phyloP scores from a whole-genome alignment of 2,888 invertebrate genomes.

The Acleris laterana region DNA sequence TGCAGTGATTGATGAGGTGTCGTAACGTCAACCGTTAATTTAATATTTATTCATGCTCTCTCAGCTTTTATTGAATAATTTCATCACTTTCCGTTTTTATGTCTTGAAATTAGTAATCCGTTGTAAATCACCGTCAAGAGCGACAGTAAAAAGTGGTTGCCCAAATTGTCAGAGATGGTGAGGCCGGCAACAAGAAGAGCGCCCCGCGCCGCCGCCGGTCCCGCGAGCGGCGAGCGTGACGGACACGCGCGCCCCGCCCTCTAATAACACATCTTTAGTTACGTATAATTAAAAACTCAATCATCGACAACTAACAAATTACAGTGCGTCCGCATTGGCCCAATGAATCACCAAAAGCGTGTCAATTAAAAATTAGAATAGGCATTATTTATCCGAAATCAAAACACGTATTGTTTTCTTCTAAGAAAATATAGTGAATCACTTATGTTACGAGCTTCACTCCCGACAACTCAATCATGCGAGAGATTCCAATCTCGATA shows the following conservation, averaged over 20 bases:
- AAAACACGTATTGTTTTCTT: constrained; percentile 61
- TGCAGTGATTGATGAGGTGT: constrained; percentile 63
- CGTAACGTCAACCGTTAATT: constrained; percentile 65
- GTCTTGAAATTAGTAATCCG: constrained; percentile 47
- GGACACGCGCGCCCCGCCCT: constrained; percentile 69
- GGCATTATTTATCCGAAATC: constrained; percentile 64
- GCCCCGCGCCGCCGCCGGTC: constrained; percentile 54
- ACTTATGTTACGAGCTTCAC: constrained; percentile 70
- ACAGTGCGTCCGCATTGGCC: constrained; percentile 55
- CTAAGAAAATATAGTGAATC: constrained; percentile 61
- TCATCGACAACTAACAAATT: constrained; percentile 79
- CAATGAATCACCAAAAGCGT: constrained; percentile 68
- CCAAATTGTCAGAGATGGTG: constrained; percentile 57
- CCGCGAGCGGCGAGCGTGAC: constrained; percentile 58
- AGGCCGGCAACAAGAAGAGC: constrained; percentile 42
- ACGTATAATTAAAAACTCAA: constrained; percentile 82
- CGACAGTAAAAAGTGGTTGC: constrained; percentile 47
- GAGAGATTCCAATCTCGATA: constrained; percentile 69
- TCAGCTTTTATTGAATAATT: constrained; percentile 44
- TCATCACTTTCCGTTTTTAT: constrained; percentile 40
- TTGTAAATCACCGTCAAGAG: constrained; percentile 51
- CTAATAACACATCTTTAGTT: constrained; percentile 77
- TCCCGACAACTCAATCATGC: constrained; percentile 70
- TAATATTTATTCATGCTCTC: constrained; percentile 56
- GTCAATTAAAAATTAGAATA: constrained; percentile 75